These are phyloP conservation scores for Anabacerthia variegaticeps DNA, from an alignment of 2,797 vertebrate genomes.

Conservation along the genomic window DNA sequence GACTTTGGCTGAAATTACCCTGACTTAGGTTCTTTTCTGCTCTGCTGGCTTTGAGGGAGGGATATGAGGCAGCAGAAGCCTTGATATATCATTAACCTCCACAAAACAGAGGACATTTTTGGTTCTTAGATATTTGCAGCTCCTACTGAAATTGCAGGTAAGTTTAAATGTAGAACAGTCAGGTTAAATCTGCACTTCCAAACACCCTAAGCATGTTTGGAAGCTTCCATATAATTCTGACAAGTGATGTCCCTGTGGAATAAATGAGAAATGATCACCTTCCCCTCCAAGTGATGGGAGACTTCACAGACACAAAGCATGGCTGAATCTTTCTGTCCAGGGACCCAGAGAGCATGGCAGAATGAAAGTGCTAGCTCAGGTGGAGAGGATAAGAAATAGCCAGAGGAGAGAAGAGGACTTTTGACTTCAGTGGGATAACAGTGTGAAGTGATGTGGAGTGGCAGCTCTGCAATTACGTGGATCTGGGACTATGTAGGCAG, in stretches of 20 bases:
- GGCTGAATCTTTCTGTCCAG: not conserved
- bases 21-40: not conserved
- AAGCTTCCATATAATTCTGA: not conserved
- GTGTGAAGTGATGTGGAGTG: not conserved
- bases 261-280: not conserved
- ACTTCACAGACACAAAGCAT: accelerated
- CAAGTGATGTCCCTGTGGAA: not conserved
- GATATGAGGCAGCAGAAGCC: not conserved
- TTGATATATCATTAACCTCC: not conserved
- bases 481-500: not conserved
- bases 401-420: not conserved
- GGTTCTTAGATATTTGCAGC: not conserved
- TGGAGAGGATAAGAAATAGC: not conserved
- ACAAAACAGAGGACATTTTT: not conserved
- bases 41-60: not conserved
- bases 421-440: not conserved
- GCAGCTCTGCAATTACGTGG: not conserved
- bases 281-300: not conserved
- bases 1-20: not conserved
- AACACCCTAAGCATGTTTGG: not conserved
- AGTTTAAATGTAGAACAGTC: not conserved
- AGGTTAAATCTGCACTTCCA: too few relatives aligned
- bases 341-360: not conserved
- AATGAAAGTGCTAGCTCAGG: not conserved
- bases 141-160: not conserved